Percentiles rank a stretch among this genome's conserved stretches.
Conservation (phyloP, 2,797 vertebrate genomes). For the Sebastes diaconus region DNA sequence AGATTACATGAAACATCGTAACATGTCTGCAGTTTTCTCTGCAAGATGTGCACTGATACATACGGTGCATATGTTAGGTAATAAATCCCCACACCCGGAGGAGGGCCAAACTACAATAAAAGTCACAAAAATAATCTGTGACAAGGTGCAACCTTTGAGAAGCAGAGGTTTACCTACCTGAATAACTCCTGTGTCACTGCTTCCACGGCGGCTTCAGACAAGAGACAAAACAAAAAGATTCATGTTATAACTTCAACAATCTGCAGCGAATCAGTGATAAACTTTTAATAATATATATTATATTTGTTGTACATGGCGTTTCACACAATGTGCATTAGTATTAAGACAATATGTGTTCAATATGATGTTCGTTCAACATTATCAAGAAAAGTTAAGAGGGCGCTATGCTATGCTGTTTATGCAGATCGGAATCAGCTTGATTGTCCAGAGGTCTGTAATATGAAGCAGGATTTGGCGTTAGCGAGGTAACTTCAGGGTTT, state of each 20-base stretch:
- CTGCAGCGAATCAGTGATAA: neutral
- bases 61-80: neutral
- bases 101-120: neutral
- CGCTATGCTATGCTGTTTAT: too few species aligned
- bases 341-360: neutral
- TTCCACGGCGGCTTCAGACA: conserved; percentile 89
- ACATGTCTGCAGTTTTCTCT: too few species aligned
- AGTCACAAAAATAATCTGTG: neutral
- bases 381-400: neutral
- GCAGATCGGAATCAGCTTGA: too few species aligned
- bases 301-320: neutral
- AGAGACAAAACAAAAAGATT: conserved; percentile 28
- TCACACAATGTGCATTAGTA: neutral
- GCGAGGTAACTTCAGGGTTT: too few species aligned
- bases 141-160: neutral
- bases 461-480: too few species aligned
- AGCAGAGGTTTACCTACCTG: conserved; percentile 87
- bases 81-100: neutral
- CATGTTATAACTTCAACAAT: neutral
- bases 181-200: conserved; percentile 94
- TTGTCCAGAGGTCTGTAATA: too few species aligned
- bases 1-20: neutral
- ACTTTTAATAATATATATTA: neutral
- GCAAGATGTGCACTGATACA: neutral
- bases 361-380: neutral